phyloP scores from a whole-genome alignment of 2,113 vertebrate species.

The Aegypius monachus region DNA sequence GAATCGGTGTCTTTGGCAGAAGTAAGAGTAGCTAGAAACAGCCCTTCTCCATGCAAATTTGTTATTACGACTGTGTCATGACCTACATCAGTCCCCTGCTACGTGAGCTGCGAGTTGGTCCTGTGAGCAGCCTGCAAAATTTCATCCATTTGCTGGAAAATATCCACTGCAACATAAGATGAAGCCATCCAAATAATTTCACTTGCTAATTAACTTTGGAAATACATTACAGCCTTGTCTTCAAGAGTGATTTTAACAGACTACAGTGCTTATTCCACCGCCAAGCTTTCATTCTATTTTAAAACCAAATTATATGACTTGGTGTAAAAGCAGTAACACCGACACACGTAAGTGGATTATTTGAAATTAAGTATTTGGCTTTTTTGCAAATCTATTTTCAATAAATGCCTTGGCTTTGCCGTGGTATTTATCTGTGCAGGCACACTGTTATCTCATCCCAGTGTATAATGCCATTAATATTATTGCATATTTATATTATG shows the following conservation, averaged over 20 bases:
- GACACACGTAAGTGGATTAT: background rate
- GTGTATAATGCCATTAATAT: background rate
- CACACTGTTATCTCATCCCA: conserved; percentile 16
- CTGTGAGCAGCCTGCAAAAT: background rate
- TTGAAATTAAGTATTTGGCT: background rate
- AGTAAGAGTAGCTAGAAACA: background rate
- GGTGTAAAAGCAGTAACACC: background rate
- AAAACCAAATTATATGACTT: accelerated
- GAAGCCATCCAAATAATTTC: conserved; percentile 1
- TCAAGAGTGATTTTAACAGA: background rate
- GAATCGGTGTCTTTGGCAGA: background rate
- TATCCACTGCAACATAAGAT: background rate
- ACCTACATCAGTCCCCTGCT: background rate
- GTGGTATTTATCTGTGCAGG: conserved; percentile 15
- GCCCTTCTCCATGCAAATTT: background rate
- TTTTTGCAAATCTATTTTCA: background rate
- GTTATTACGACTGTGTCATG: background rate
- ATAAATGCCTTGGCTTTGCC: background rate
- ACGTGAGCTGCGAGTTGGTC: accelerated
- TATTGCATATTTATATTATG: conserved; percentile 41
- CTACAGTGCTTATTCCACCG: background rate
- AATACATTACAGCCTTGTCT: background rate
- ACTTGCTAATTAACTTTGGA: conserved; percentile 7
- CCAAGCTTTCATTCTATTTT: background rate
- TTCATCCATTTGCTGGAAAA: background rate